These are phyloP conservation scores for Cryptocephalus moraei DNA, from an alignment of 2,888 invertebrate species.

Conservation along the genomic window DNA sequence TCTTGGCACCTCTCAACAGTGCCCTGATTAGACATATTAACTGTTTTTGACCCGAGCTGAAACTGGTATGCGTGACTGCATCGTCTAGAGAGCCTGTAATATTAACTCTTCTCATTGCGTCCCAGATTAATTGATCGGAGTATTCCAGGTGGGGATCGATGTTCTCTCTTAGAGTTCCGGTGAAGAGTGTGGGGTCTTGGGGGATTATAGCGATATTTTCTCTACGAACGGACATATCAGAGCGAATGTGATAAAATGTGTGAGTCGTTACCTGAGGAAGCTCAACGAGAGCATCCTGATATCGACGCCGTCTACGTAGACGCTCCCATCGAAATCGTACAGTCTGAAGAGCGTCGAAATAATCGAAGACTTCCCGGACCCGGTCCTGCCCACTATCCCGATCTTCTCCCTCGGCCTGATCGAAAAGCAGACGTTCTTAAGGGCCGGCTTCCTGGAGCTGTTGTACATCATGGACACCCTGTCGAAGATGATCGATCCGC, in stretches of 20 bases:
- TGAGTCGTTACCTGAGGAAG: conserved; percentile 3
- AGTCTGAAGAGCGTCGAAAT: conserved; percentile 6
- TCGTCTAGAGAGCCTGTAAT: conserved; percentile 24
- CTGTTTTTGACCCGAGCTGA: conserved; percentile 45
- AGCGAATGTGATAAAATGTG: too few species aligned
- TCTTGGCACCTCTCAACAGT: conserved; percentile 38
- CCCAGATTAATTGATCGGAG: conserved; percentile 19
- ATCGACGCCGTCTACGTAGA: conserved; percentile 7
- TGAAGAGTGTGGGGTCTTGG: conserved; percentile 41
- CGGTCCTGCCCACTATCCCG: conserved; percentile 7
- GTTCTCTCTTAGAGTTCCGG: conserved; percentile 42
- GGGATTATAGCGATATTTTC: conserved; percentile 41
- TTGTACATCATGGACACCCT: conserved; percentile 51
- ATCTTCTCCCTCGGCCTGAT: conserved; percentile 1
- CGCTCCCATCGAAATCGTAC: conserved; percentile 3
- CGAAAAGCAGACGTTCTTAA: conserved; percentile 33
- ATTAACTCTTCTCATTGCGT: conserved; percentile 28
- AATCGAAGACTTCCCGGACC: conserved; percentile 8
- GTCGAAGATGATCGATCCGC: conserved; percentile 46
- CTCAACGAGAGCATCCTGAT: conserved; percentile 36
- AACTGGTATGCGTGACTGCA: conserved; percentile 7
- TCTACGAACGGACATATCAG: conserved; percentile 21
- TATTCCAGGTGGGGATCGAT: conserved; percentile 18
- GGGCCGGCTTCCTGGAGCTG: conserved; percentile 26
- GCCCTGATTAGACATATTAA: conserved; percentile 45